phyloP scores from a whole-genome alignment of 2,888 invertebrate species.

The Seira ritae region DNA sequence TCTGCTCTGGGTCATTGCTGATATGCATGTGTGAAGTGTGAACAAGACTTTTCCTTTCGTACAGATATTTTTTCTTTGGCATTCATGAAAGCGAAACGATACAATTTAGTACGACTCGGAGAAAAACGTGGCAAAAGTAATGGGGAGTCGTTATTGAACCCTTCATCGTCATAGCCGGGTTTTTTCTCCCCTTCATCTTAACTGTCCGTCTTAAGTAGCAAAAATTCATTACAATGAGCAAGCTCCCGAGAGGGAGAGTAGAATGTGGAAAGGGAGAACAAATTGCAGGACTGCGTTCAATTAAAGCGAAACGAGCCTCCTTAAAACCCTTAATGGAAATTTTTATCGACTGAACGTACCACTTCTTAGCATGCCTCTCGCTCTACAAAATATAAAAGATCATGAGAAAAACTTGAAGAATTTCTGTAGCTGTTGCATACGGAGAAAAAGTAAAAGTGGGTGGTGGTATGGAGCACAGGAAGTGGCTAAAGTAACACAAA shows the following conservation, averaged over 20 bases:
- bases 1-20: too few relatives aligned
- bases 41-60: too few relatives aligned
- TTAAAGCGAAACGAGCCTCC: conserved; percentile 58
- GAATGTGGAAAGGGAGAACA: conserved; percentile 57
- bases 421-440: too few relatives aligned
- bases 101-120: too few relatives aligned
- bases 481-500: too few relatives aligned
- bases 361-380: conserved; percentile 26
- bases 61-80: too few relatives aligned
- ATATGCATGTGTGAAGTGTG: too few relatives aligned
- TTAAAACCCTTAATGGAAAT: conserved; percentile 62
- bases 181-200: conserved; percentile 41
- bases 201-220: conserved; percentile 56
- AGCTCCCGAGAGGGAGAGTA: conserved; percentile 42
- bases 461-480: too few relatives aligned
- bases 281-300: conserved; percentile 59
- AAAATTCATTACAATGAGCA: conserved; percentile 60
- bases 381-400: conserved; percentile 17
- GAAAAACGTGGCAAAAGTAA: conserved; percentile 38
- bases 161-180: conserved; percentile 28
- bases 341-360: conserved; percentile 57
- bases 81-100: too few relatives aligned
- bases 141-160: conserved; percentile 46
- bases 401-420: conserved; percentile 21
- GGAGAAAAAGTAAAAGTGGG: too few relatives aligned